A percentile compares a stretch with the other conserved stretches of the same genome.
Evolutionary conservation across 2,888 invertebrate species (phyloP).

Genomic region (Acanthosepion esculentum): DNA sequence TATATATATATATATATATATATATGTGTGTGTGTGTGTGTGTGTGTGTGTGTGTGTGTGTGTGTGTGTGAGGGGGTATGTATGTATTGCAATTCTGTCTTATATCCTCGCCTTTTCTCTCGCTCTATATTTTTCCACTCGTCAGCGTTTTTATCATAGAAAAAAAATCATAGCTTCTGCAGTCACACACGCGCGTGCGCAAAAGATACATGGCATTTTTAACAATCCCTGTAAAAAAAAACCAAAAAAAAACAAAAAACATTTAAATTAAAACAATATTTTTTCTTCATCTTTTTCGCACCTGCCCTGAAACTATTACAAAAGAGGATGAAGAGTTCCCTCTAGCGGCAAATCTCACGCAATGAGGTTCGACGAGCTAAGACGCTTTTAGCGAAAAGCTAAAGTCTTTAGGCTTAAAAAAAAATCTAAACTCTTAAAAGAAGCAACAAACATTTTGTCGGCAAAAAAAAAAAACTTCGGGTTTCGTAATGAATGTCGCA

Average conservation of each 20-base stretch:
- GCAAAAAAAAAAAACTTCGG: not conserved
- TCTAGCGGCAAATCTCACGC: not conserved
- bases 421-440: not conserved
- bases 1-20: too few relatives aligned
- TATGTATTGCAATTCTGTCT: not conserved
- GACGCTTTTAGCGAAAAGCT: not conserved
- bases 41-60: too few relatives aligned
- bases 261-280: not conserved
- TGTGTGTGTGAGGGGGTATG: not conserved
- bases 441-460: not conserved
- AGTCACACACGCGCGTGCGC: not conserved
- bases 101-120: too few relatives aligned
- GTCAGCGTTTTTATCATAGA: too few relatives aligned
- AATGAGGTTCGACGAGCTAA: not conserved
- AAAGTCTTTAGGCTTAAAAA: constrained; percentile 33
- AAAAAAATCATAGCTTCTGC: not conserved
- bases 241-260: too few relatives aligned
- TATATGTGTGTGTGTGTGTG: too few relatives aligned
- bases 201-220: not conserved
- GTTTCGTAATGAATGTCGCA: not conserved
- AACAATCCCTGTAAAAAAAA: not conserved
- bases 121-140: too few relatives aligned
- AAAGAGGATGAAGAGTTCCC: not conserved
- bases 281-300: not conserved
- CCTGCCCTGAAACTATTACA: not conserved